Evolutionary conservation across 2,888 invertebrate species (phyloP).

Genomic region (Synergus gifuensis): DNA sequence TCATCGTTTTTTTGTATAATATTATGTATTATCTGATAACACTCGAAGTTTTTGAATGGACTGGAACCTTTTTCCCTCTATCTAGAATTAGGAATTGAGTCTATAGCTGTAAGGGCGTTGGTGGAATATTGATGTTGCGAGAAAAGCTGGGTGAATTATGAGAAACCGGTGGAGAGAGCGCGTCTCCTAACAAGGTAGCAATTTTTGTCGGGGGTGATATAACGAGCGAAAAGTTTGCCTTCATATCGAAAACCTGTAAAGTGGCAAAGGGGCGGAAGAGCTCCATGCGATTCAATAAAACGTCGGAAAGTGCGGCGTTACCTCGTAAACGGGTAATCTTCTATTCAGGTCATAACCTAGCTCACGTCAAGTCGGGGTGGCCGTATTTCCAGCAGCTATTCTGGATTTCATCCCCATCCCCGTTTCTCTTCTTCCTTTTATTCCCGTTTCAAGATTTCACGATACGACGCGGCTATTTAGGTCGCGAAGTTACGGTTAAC

Average conservation of each 20-base stretch:
- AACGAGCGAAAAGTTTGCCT: conserved; percentile 37
- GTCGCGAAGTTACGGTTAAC: not conserved
- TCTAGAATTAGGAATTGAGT: not conserved
- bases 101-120: not conserved
- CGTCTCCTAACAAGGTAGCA: conserved; percentile 28
- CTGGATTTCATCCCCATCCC: conserved; percentile 57
- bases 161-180: not conserved
- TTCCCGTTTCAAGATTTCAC: not conserved
- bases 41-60: not conserved
- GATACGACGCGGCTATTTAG: not conserved
- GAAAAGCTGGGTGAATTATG: conserved; percentile 11
- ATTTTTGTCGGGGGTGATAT: conserved; percentile 5
- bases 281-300: conserved; percentile 64
- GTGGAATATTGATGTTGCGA: conserved; percentile 3
- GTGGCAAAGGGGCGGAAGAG: conserved; percentile 23
- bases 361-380: conserved; percentile 57
- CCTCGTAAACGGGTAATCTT: conserved; percentile 70
- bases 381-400: conserved; percentile 64
- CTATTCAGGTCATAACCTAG: conserved; percentile 70
- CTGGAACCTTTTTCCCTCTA: not conserved
- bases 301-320: conserved; percentile 56
- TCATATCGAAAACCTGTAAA: conserved; percentile 27
- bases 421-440: conserved; percentile 20
- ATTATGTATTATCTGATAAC: not conserved
- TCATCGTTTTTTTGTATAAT: not conserved